A percentile compares a stretch with the other conserved stretches of the same genome.
Conservation (phyloP, 1,140 invertebrate genomes). For the Drosophila watanabei region DNA sequence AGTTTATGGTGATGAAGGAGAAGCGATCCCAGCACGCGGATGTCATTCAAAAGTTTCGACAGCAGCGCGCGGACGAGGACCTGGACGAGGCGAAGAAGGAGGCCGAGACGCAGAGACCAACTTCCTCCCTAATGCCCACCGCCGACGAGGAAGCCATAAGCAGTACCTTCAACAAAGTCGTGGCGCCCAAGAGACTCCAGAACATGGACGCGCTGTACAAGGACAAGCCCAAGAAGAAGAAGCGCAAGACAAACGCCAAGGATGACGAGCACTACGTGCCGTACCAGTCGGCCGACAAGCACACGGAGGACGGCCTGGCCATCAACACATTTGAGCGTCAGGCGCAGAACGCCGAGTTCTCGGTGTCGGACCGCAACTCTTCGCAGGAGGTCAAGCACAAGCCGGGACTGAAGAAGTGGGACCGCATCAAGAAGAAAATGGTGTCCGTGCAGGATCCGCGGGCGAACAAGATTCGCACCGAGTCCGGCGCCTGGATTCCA, state of each 20-base stretch:
- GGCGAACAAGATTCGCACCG: slow-evolving; percentile 95
- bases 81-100: slow-evolving; percentile 72
- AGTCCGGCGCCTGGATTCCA: slow-evolving; percentile 97
- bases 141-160: slow-evolving; percentile 73
- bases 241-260: slow-evolving; percentile 86
- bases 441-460: slow-evolving; percentile 90
- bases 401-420: slow-evolving; percentile 91
- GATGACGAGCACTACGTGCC: slow-evolving; percentile 94
- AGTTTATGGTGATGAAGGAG: slow-evolving; percentile 90
- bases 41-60: slow-evolving; percentile 86
- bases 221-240: slow-evolving; percentile 86
- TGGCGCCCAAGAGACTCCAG: slow-evolving; percentile 88
- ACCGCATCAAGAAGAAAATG: slow-evolving; percentile 97
- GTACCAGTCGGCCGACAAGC: slow-evolving; percentile 93
- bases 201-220: slow-evolving; percentile 87
- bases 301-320: slow-evolving; percentile 95
- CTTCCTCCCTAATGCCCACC: slow-evolving; percentile 11
- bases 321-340: slow-evolving; percentile 92
- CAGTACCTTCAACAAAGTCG: slow-evolving; percentile 86
- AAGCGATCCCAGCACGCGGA: slow-evolving; percentile 89
- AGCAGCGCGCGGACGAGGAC: slow-evolving; percentile 79
- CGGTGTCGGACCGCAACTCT: slow-evolving; percentile 91
- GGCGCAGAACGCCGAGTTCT: slow-evolving; percentile 91
- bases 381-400: slow-evolving; percentile 87
- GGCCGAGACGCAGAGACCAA: slow-evolving; percentile 43